Base-by-base conservation (phyloP, 2,797 vertebrate species). In the Florisuga fusca region DNA sequence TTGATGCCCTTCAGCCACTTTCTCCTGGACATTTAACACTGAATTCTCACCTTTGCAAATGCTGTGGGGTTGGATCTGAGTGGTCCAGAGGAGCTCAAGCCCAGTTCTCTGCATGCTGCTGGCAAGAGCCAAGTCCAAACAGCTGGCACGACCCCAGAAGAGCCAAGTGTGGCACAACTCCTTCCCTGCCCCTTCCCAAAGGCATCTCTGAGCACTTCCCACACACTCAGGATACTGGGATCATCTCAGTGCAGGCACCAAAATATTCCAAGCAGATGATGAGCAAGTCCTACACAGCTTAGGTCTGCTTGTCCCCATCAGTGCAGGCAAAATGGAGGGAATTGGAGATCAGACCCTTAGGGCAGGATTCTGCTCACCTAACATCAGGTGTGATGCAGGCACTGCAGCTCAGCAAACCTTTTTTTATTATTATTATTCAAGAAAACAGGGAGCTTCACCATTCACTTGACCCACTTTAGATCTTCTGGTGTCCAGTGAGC, bases 351-450 rank as follows among this genome's bases (percentile, higher is more conserved):
- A 10, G 10, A 31, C 26, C 54, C 53, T 41, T 17, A 13, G 64
- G 50, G 50, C 27, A 75, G 26, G 50, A 45, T 71, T 63, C 77
- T 89, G 50, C 18, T 15, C 77, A 50, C 31, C 64, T 34, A 33
- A 18, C 10, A 9, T 12, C 20, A 33, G 50, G 20, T 29, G 46
- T 0, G 0, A 31, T 19, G 10, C 3, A 14, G 51, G 9, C 0
- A 3, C 64, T 69, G 54, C 54, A 87, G 41, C 67, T 91, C 84
- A 38, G 51, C 26, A 12, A n/a, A 31, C 14, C 48, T 6, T 8
- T 54, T 58, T 15, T 31, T 73, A n/a, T n/a, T n/a, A n/a, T n/a
- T n/a, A n/a, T n/a, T 68, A 33, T 21, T 55, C 57, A 36, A 41
- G 50, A 54, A 23, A 80, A 64, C 11, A 41, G 73, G 9, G 22